A percentile compares a stretch with the other conserved stretches of the same genome.
Conservation (phyloP, 1,140 invertebrate species). For the Zeugodacus cucurbitae region DNA sequence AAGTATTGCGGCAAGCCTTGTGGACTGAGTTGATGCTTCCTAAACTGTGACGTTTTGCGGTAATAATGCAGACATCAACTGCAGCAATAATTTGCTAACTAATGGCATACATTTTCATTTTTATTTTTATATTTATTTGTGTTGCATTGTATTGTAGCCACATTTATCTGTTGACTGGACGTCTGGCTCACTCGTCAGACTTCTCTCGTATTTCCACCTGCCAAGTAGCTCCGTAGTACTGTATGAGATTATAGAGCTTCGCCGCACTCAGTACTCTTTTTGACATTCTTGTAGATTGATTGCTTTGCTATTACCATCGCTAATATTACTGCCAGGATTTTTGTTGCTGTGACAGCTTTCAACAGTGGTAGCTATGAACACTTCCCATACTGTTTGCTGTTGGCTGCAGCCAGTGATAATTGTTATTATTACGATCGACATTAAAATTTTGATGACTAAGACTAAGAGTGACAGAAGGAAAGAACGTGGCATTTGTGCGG, state of each 20-base stretch:
- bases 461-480: neutral
- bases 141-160: neutral
- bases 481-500: neutral
- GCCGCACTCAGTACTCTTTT: neutral
- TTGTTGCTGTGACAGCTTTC: neutral
- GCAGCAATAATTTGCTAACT: constrained; percentile 23
- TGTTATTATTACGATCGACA: constrained; percentile 37
- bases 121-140: neutral
- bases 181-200: neutral
- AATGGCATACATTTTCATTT: constrained; percentile 13
- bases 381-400: neutral
- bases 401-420: constrained; percentile 9
- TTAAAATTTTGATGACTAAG: constrained; percentile 19
- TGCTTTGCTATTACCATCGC: neutral
- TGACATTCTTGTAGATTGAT: neutral
- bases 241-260: neutral
- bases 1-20: neutral
- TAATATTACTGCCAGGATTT: neutral
- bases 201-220: neutral
- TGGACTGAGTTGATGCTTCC: neutral
- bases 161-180: neutral
- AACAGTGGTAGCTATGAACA: neutral
- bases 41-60: constrained; percentile 21
- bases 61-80: constrained; percentile 18
- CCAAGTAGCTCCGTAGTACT: neutral